These are phyloP conservation scores for Poeciliopsis retropinna DNA, from an alignment of 2,113 vertebrate genomes.

Conservation along the genomic window DNA sequence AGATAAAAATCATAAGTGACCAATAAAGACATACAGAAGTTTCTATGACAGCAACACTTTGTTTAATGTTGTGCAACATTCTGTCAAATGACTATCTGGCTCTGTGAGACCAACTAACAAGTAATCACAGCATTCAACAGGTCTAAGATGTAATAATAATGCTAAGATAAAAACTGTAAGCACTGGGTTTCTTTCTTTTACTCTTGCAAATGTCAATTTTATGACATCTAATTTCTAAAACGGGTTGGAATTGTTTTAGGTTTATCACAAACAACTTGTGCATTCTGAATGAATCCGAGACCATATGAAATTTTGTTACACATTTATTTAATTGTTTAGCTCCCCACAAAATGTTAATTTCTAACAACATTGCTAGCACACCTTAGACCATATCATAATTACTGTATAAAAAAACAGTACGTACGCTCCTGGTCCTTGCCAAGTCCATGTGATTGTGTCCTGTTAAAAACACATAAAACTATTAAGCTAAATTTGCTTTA, in stretches of 20 bases:
- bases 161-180: too few relatives aligned
- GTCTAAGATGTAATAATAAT: too few relatives aligned
- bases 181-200: too few relatives aligned
- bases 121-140: too few relatives aligned
- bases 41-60: not conserved
- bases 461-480: conserved; percentile 44
- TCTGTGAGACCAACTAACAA: too few relatives aligned
- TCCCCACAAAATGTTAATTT: not conserved
- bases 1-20: not conserved
- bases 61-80: too few relatives aligned
- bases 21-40: not conserved
- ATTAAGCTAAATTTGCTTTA: not conserved
- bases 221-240: too few relatives aligned
- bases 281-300: not conserved
- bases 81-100: too few relatives aligned
- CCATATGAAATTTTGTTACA: not conserved
- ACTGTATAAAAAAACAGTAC: conserved; percentile 25
- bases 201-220: not conserved
- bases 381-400: not conserved
- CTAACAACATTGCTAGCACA: not conserved
- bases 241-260: not conserved
- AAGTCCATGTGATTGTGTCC: conserved; percentile 98
- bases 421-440: conserved; percentile 97
- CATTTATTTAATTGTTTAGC: not conserved
- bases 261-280: not conserved